Percentiles rank a stretch among this genome's conserved stretches.
phyloP scores from a whole-genome alignment of 2,797 vertebrate species.

The Catamblyrhynchus diadema region DNA sequence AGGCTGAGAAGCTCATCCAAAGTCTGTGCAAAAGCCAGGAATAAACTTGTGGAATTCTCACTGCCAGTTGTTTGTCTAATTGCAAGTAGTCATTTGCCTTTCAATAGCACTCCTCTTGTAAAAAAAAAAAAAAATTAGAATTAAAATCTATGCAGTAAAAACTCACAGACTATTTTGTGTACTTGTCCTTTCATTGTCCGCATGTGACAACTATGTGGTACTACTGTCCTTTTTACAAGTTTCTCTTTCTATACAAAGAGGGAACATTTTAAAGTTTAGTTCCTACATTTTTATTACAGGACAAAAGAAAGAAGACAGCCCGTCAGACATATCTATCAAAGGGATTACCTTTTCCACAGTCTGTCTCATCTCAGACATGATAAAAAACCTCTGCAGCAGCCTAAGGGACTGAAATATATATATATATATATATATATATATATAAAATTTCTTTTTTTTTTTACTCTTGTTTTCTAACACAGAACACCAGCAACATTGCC shows the following conservation, averaged over 20 bases:
- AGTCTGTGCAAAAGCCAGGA: background rate
- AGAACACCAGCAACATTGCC: background rate
- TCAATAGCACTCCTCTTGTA: background rate
- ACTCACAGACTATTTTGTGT: background rate
- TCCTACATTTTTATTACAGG: background rate
- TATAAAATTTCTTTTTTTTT: background rate
- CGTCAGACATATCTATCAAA: slow-evolving; percentile 23
- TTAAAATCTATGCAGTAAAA: background rate
- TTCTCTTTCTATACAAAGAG: background rate
- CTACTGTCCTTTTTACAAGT: background rate
- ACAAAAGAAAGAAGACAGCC: background rate
- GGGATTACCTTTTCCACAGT: slow-evolving; percentile 9
- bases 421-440: background rate
- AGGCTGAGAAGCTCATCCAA: background rate
- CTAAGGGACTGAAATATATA: background rate
- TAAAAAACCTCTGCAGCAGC: background rate
- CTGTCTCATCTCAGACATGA: slow-evolving; percentile 2
- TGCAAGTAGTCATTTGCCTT: background rate
- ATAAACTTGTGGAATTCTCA: background rate
- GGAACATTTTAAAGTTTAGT: background rate
- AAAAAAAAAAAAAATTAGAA: background rate
- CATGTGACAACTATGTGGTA: background rate
- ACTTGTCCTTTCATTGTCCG: background rate
- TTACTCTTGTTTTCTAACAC: background rate
- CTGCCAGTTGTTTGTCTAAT: background rate